Conservation (phyloP, 1,140 invertebrate species). For the Polypedilum pembai region DNA sequence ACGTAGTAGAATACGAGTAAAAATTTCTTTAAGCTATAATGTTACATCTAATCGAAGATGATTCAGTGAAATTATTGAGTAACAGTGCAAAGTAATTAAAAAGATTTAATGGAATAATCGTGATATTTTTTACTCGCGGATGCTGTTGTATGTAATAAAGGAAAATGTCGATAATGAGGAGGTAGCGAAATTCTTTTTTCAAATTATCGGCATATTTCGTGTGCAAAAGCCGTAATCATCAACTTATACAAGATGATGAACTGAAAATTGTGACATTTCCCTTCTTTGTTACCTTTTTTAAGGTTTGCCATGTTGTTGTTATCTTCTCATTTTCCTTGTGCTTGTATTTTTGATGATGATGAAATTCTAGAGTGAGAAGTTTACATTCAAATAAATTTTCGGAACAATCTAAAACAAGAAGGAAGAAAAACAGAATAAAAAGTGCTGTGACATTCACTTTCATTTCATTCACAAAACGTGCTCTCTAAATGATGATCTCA, state of each 20-base stretch:
- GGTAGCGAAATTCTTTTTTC: not conserved
- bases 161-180: not conserved
- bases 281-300: not conserved
- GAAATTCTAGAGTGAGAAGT: too few relatives aligned
- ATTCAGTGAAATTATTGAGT: not conserved
- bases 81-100: slow-evolving; percentile 18
- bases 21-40: not conserved
- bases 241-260: not conserved
- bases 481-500: not conserved
- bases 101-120: slow-evolving; percentile 23
- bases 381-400: too few relatives aligned
- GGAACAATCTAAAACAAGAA: too few relatives aligned
- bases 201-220: not conserved
- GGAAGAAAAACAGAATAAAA: too few relatives aligned
- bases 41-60: not conserved
- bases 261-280: not conserved
- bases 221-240: not conserved
- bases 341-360: too few relatives aligned
- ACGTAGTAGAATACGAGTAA: not conserved
- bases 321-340: too few relatives aligned
- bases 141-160: too few relatives aligned
- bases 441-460: slow-evolving; percentile 2
- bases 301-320: too few relatives aligned
- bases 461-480: slow-evolving; percentile 11
- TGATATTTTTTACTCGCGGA: too few relatives aligned